Conservation (phyloP, 2,113 vertebrate species). For the Tringa solitaria region DNA sequence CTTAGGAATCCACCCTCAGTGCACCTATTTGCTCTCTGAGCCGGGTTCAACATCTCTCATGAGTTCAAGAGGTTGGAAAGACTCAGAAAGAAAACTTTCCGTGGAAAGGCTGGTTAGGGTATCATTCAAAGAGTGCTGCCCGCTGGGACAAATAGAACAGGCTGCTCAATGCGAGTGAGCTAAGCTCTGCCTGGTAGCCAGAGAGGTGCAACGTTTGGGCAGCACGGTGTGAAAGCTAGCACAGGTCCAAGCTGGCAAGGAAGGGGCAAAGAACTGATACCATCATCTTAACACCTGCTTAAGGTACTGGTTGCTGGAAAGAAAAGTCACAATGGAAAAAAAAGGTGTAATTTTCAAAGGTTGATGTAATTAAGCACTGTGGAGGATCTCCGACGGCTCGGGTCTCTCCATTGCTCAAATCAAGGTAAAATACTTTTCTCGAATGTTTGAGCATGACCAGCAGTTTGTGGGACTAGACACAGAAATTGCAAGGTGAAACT, state of each 20-base stretch:
- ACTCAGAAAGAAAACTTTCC: background rate
- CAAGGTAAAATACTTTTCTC: background rate
- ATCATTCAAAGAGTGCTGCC: background rate
- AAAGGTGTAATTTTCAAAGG: background rate
- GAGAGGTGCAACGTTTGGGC: background rate
- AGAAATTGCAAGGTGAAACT: background rate
- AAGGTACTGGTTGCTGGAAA: background rate
- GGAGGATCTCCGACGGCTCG: background rate
- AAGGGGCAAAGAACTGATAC: background rate
- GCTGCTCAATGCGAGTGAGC: background rate
- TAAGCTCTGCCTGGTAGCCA: background rate
- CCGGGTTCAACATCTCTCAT: background rate
- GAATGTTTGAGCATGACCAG: background rate
- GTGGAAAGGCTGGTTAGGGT: background rate
- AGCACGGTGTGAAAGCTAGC: background rate
- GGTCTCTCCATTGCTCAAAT: background rate
- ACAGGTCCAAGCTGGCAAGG: background rate
- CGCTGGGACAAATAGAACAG: background rate
- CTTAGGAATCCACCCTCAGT: background rate
- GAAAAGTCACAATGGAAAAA: background rate
- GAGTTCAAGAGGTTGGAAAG: background rate
- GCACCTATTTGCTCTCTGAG: background rate
- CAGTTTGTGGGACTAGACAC: too few species aligned
- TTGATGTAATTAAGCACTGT: background rate
- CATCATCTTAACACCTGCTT: background rate